Base-by-base conservation (phyloP, 1,140 invertebrate genomes). In the Trigoniulus corallinus region DNA sequence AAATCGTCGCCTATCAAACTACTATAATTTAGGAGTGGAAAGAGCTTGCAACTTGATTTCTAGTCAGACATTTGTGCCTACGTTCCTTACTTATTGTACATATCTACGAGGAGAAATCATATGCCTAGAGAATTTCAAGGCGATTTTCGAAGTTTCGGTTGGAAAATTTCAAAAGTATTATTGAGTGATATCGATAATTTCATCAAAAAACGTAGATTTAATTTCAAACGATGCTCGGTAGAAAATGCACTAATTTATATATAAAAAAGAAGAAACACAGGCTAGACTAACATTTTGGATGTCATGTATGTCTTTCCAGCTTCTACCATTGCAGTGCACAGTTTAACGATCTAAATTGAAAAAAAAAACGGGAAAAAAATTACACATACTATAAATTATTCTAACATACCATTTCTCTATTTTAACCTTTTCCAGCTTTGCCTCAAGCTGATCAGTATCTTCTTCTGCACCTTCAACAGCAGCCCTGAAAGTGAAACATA, bases 291-390 rank as follows among this genome's bases (percentile, higher is more conserved):
- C 84, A 81, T 83, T 71, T 88, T 86, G 62, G 88, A 79, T 62
- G 75, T 79, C 58, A 87, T 79, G 73, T 85, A 92, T 54, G 74
- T 74, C 74, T 91, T 89, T 41, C 88, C 88, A 50, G 80, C 73
- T 56, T 93, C 88, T 53, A 91, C 79, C 78, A 89, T 88, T 51
- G 74, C 64, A 59, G 76, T 78, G 67, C 84, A 88, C 57, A 79
- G 73, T 70, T 88, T 88, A 4, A 91, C 70, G 47, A 91, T 66
- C 74, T 78, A 54, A 39, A 67, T 69, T 48, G 45, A 50, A 53
- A 58, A 52, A 54, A 50, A 54, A 39, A 54, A 34, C 29, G n/a
- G 15, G 29, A 34, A 15, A 34, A 7, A 34, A 48, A 37, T 42
- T 52, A 50, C 39, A 22, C 13, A 34, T 13, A 46, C 29, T 34